Percentiles rank a stretch among this genome's conserved stretches.
Evolutionary conservation across 1,140 invertebrate genomes (phyloP).

Genomic region (Monomorium pharaonis): DNA sequence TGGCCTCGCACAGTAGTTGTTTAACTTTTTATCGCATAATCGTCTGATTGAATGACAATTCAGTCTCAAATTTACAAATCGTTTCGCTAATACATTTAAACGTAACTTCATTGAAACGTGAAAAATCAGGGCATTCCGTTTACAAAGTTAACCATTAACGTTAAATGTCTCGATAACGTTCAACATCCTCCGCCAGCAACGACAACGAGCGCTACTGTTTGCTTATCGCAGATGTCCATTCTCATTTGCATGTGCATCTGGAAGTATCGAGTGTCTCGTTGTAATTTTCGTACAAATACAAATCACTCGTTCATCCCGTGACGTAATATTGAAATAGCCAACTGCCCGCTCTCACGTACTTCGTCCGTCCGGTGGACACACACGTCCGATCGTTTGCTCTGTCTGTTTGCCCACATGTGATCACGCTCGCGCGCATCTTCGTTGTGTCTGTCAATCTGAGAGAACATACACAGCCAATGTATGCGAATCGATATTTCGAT

Average conservation of each 20-base stretch:
- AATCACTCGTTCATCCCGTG: slow-evolving; percentile 61
- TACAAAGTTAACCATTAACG: not conserved
- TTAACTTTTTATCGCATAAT: not conserved
- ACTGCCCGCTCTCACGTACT: slow-evolving; percentile 15
- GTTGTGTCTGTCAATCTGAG: not conserved
- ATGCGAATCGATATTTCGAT: slow-evolving; percentile 10
- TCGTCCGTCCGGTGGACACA: slow-evolving; percentile 24
- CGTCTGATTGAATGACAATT: not conserved
- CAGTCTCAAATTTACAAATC: not conserved
- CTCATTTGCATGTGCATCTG: slow-evolving; percentile 63
- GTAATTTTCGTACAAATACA: slow-evolving; percentile 68
- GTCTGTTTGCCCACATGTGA: slow-evolving; percentile 70
- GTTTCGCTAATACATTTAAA: not conserved
- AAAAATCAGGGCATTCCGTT: not conserved
- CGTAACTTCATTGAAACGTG: not conserved
- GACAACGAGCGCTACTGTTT: not conserved
- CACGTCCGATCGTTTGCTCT: slow-evolving; percentile 60
- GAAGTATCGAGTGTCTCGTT: slow-evolving; percentile 56
- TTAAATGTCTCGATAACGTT: slow-evolving; percentile 2
- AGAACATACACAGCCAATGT: slow-evolving; percentile 1
- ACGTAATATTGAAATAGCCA: slow-evolving; percentile 68
- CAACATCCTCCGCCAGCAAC: not conserved
- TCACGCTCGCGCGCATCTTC: slow-evolving; percentile 20
- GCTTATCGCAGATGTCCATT: slow-evolving; percentile 51
- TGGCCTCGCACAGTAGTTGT: not conserved